A percentile compares a stretch with the other conserved stretches of the same genome.
Conservation (phyloP, 2,113 vertebrate genomes). For the Lipotes vexillifer region DNA sequence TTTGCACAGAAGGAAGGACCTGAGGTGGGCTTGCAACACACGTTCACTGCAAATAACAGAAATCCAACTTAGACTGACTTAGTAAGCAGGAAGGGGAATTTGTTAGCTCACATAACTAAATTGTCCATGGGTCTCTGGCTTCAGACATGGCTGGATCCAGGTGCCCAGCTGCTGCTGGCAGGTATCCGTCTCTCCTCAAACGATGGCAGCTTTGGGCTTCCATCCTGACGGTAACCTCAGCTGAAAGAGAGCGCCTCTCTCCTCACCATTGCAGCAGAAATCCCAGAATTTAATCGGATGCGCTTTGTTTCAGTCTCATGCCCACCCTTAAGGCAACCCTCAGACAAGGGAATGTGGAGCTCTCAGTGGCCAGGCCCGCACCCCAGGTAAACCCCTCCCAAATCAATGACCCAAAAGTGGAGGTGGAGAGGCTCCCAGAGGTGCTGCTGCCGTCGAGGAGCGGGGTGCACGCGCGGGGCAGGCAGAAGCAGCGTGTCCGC, state of each 20-base stretch:
- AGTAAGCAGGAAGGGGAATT: background rate
- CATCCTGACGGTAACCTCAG: background rate
- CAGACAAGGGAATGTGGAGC: fast-evolving
- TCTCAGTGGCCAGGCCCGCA: background rate
- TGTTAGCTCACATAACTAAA: background rate
- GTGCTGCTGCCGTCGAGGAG: fast-evolving
- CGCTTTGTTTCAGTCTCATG: too few relatives aligned
- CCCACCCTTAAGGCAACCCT: background rate
- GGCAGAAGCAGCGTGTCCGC: background rate
- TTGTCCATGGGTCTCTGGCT: background rate
- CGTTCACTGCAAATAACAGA: background rate
- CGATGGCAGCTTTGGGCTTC: background rate
- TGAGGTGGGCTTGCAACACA: background rate
- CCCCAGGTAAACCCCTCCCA: background rate
- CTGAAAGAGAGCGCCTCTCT: background rate
- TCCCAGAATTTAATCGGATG: background rate
- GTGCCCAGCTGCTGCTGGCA: background rate
- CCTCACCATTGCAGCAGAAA: background rate
- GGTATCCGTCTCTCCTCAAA: background rate
- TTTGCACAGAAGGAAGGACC: background rate
- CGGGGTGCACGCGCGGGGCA: fast-evolving
- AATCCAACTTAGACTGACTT: background rate
- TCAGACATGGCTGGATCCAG: background rate
- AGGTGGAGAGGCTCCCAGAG: background rate
- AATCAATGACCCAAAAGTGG: background rate